Conservation (phyloP, 2,888 invertebrate genomes). For the Spodoptera picta region DNA sequence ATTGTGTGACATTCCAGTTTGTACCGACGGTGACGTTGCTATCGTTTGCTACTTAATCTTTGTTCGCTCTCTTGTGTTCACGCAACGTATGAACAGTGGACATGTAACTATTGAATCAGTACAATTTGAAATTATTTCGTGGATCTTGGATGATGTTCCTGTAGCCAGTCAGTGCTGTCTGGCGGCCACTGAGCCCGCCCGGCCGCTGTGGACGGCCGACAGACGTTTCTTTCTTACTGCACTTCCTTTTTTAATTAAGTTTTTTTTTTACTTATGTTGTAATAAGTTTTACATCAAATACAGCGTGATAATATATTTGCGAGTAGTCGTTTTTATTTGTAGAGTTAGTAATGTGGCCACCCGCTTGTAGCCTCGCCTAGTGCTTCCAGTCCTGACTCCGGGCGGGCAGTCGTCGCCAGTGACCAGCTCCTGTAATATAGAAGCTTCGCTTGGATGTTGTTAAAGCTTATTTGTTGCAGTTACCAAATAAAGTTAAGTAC, state of each 20-base stretch:
- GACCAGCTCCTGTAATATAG: slow-evolving; percentile 60
- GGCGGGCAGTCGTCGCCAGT: no score
- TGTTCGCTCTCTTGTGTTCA: slow-evolving; percentile 73
- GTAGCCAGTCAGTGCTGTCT: slow-evolving; percentile 55
- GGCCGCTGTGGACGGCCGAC: slow-evolving; percentile 9
- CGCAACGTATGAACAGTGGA: slow-evolving; percentile 47
- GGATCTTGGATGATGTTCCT: slow-evolving; percentile 65
- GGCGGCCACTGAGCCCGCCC: slow-evolving; percentile 23
- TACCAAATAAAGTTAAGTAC: slow-evolving; percentile 86
- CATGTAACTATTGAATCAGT: slow-evolving; percentile 62
- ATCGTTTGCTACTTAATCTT: slow-evolving; percentile 71
- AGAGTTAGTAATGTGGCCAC: slow-evolving; percentile 69
- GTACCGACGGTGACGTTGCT: slow-evolving; percentile 71
- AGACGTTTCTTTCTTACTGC: slow-evolving; percentile 72
- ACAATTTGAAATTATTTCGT: slow-evolving; percentile 67
- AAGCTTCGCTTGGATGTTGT: slow-evolving; percentile 72
- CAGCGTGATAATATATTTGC: slow-evolving; percentile 82
- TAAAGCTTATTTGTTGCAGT: slow-evolving; percentile 81
- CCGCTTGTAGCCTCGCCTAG: slow-evolving; percentile 81
- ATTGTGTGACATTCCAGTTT: slow-evolving; percentile 88
- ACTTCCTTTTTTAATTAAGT: slow-evolving; percentile 72
- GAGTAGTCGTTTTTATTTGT: slow-evolving; percentile 73
- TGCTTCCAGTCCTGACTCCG: slow-evolving; percentile 60
- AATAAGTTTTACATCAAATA: slow-evolving; percentile 83
- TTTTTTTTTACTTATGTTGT: slow-evolving; percentile 79